These are phyloP conservation scores for Cryptoblepharus egeriae DNA, from an alignment of 2,797 vertebrate genomes.

Conservation along the genomic window DNA sequence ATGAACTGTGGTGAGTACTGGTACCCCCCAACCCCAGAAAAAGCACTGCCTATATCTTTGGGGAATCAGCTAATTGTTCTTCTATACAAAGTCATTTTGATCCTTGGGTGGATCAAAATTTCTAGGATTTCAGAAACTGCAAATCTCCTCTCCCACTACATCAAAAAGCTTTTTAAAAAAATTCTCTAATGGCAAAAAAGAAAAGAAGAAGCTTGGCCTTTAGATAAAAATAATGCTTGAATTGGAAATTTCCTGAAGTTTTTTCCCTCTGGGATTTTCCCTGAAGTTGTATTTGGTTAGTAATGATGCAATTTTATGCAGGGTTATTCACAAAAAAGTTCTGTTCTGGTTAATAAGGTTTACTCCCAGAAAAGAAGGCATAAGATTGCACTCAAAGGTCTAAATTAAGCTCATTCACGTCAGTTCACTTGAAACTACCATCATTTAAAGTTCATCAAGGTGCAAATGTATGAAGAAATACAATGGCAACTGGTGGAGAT, in stretches of 20 bases:
- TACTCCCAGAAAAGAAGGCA: too few relatives aligned
- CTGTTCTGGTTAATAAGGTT: too few relatives aligned
- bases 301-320: too few relatives aligned
- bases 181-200: background rate
- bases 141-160: background rate
- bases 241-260: background rate
- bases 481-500: too few relatives aligned
- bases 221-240: background rate
- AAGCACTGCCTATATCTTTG: background rate
- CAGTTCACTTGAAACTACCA: background rate
- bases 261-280: background rate
- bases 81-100: background rate
- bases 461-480: background rate
- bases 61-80: background rate
- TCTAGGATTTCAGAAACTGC: background rate
- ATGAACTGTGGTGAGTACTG: too few relatives aligned
- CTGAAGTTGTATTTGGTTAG: background rate
- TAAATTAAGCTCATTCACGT: background rate
- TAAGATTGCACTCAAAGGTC: too few relatives aligned
- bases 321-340: too few relatives aligned
- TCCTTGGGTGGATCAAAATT: background rate
- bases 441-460: background rate
- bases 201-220: too few relatives aligned
- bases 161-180: background rate
- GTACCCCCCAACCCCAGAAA: too few relatives aligned